A percentile compares a stretch with the other conserved stretches of the same genome.
Evolutionary conservation across 2,888 invertebrate species (phyloP).

Genomic region (Thereva nobilitata): DNA sequence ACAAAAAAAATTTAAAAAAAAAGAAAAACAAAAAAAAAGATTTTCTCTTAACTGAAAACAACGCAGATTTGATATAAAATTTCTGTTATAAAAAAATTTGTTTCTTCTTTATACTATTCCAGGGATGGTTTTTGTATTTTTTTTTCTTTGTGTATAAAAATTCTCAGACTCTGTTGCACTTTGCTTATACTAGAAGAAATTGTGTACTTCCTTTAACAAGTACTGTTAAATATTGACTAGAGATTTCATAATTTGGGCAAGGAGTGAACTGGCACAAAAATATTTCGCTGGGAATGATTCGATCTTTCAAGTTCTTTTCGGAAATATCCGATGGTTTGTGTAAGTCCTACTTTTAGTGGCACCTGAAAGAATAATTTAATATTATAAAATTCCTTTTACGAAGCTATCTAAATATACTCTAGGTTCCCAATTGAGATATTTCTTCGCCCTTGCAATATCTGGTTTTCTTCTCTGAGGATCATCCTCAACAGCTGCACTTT

Average conservation of each 20-base stretch:
- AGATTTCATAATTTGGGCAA: conserved; percentile 29
- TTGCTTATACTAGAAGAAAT: too few species aligned
- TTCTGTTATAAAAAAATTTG: conserved; percentile 21
- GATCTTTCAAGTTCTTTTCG: conserved; percentile 77
- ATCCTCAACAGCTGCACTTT: conserved; percentile 87
- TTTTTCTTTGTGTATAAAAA: too few species aligned
- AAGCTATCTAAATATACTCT: conserved; percentile 62
- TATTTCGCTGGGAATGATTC: conserved; percentile 63
- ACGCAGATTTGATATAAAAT: conserved; percentile 4
- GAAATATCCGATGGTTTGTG: conserved; percentile 93
- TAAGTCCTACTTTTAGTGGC: conserved; percentile 80
- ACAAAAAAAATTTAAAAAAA: conserved; percentile 11
- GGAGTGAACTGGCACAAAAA: conserved; percentile 49
- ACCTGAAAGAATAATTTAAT: conserved; percentile 61
- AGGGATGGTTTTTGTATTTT: conserved; percentile 4
- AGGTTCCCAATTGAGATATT: conserved; percentile 88
- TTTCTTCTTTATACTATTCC: conserved; percentile 4
- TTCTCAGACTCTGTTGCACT: neutral
- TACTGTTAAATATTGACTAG: conserved; percentile 25
- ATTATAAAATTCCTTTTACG: neutral
- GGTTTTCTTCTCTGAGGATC: conserved; percentile 95
- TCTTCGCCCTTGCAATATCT: conserved; percentile 87
- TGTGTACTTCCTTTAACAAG: conserved; percentile 9
- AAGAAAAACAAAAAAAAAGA: conserved; percentile 8
- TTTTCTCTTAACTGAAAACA: neutral